phyloP scores from a whole-genome alignment of 2,113 vertebrate species.

The Carassius gibelio region DNA sequence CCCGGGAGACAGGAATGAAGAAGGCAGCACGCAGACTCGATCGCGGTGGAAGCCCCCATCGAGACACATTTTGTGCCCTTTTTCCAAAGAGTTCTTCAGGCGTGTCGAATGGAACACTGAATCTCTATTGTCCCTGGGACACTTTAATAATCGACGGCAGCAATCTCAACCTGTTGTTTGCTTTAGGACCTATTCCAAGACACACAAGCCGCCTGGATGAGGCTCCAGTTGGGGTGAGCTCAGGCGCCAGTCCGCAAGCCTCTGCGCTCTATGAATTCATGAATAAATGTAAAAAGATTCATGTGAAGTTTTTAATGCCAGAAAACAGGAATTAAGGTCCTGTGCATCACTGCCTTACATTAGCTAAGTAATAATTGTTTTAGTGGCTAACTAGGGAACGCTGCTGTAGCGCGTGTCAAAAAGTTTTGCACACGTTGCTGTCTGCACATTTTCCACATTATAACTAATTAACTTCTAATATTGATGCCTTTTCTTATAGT shows the following conservation, averaged over 20 bases:
- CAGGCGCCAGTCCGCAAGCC: conserved; percentile 78
- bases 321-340: conserved; percentile 64
- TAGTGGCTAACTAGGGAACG: neutral
- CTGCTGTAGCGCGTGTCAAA: neutral
- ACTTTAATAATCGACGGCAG: conserved; percentile 98
- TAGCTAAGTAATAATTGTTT: neutral
- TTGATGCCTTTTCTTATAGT: no score
- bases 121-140: conserved; percentile 90
- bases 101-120: conserved; percentile 99
- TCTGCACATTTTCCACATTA: neutral
- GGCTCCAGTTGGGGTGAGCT: conserved; percentile 74
- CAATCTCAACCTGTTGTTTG: conserved; percentile 99
- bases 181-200: conserved; percentile 86
- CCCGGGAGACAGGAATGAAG: conserved; percentile 86
- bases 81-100: conserved; percentile 87
- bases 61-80: conserved; percentile 84
- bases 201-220: conserved; percentile 75
- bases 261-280: conserved; percentile 74
- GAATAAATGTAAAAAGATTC: conserved; percentile 73
- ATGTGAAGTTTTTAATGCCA: conserved; percentile 63
- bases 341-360: conserved; percentile 33
- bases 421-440: neutral
- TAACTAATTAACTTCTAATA: neutral
- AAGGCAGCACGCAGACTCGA: conserved; percentile 93
- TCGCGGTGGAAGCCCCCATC: conserved; percentile 85